Percentiles rank a stretch among this genome's conserved stretches.
Conservation (phyloP, 1,140 invertebrate species). For the Meloidogyne chitwoodi region DNA sequence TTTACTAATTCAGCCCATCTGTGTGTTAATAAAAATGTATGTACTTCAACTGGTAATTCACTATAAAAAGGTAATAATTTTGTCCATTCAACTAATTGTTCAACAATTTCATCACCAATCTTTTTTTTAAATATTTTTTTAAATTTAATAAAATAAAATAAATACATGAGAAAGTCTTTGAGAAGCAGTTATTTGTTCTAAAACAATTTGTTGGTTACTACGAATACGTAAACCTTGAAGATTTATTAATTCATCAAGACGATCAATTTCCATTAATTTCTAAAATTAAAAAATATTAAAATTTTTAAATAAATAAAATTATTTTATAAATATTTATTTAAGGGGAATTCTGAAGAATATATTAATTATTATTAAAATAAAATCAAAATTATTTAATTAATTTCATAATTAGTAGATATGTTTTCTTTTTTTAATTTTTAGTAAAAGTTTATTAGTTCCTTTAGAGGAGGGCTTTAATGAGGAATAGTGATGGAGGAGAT, state of each 20-base stretch:
- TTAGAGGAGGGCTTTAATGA: too few species aligned
- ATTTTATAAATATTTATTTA: too few species aligned
- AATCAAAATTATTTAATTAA: too few species aligned
- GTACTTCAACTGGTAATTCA: constrained; percentile 82
- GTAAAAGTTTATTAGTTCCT: too few species aligned
- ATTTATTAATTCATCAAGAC: constrained; percentile 51
- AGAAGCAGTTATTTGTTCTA: constrained; percentile 24
- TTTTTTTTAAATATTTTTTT: neutral
- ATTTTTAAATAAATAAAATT: constrained; percentile 15
- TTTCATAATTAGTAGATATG: too few species aligned
- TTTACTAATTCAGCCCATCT: constrained; percentile 72
- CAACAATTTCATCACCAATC: constrained; percentile 59
- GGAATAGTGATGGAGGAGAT: too few species aligned
- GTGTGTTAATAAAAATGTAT: constrained; percentile 86
- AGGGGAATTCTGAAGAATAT: too few species aligned
- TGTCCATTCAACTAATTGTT: constrained; percentile 95
- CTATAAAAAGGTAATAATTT: constrained; percentile 91
- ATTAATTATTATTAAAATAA: too few species aligned
- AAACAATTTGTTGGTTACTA: constrained; percentile 61
- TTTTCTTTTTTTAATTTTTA: too few species aligned
- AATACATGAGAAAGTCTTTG: constrained; percentile 43
- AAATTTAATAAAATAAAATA: neutral
- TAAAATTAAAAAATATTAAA: constrained; percentile 29
- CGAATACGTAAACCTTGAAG: constrained; percentile 73
- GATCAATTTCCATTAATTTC: constrained; percentile 58